Evolutionary conservation across 2,113 vertebrate genomes (phyloP).

Genomic region (Phaethon lepturus): DNA sequence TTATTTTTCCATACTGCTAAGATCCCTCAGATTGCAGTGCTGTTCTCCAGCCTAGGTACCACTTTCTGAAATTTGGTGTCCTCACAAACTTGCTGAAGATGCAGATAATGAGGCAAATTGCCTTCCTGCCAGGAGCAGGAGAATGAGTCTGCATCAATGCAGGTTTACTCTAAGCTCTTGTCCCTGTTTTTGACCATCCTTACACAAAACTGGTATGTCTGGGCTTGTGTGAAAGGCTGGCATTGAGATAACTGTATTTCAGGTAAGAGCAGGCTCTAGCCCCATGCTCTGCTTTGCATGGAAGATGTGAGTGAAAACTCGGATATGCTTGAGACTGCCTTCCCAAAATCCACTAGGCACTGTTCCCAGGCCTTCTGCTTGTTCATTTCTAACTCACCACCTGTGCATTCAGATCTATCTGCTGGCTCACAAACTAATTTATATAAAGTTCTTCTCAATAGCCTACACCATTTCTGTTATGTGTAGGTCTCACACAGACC

Average conservation of each 20-base stretch:
- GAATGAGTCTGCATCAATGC: neutral
- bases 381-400: slow-evolving; percentile 48
- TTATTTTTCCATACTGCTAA: neutral
- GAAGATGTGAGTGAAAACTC: slow-evolving; percentile 24
- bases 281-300: neutral
- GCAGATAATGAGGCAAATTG: neutral
- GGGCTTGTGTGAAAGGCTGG: neutral
- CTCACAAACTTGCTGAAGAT: neutral
- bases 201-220: neutral
- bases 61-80: neutral
- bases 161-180: neutral
- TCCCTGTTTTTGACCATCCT: neutral
- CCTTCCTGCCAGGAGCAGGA: neutral
- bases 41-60: neutral
- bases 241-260: neutral
- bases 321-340: neutral
- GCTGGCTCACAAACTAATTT: neutral
- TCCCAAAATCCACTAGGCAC: slow-evolving; percentile 51
- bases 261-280: neutral
- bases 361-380: slow-evolving; percentile 54
- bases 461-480: neutral
- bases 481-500: neutral
- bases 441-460: slow-evolving; percentile 13
- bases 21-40: neutral
- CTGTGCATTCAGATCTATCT: slow-evolving; percentile 59